phyloP scores from a whole-genome alignment of 2,113 vertebrate genomes.

The Progne subis region DNA sequence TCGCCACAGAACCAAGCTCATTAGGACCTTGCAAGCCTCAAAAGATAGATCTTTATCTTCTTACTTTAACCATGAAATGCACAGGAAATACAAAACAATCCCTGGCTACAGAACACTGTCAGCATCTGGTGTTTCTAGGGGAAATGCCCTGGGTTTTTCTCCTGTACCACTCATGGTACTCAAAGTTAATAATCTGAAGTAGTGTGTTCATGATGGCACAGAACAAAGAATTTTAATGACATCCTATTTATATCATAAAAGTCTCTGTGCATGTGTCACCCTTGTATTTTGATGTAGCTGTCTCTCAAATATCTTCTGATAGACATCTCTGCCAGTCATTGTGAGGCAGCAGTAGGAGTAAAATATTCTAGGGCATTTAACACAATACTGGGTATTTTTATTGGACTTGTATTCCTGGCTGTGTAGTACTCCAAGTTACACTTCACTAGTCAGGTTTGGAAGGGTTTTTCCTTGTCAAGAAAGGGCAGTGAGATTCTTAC shows the following conservation, averaged over 20 bases:
- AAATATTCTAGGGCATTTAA: conserved; percentile 31
- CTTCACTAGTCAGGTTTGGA: not conserved
- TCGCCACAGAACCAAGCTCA: not conserved
- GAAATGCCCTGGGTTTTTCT: not conserved
- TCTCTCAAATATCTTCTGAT: conserved; percentile 8
- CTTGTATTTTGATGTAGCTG: conserved; percentile 1
- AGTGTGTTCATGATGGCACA: not conserved
- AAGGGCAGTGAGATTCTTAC: not conserved
- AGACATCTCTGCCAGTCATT: conserved; percentile 14
- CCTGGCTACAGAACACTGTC: not conserved
- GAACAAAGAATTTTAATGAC: not conserved
- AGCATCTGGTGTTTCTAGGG: not conserved
- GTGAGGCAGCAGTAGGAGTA: not conserved
- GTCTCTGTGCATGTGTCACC: not conserved
- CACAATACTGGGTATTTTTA: not conserved
- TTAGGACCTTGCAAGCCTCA: not conserved
- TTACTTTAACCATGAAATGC: not conserved
- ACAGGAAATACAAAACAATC: not conserved
- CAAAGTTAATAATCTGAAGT: not conserved
- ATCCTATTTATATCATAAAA: not conserved
- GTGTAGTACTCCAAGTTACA: not conserved
- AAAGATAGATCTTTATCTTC: not conserved
- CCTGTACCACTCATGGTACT: not conserved
- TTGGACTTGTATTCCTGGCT: not conserved
- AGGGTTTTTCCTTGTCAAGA: not conserved